phyloP scores from a whole-genome alignment of 1,140 invertebrate species.

The Lanistes nyassanus region DNA sequence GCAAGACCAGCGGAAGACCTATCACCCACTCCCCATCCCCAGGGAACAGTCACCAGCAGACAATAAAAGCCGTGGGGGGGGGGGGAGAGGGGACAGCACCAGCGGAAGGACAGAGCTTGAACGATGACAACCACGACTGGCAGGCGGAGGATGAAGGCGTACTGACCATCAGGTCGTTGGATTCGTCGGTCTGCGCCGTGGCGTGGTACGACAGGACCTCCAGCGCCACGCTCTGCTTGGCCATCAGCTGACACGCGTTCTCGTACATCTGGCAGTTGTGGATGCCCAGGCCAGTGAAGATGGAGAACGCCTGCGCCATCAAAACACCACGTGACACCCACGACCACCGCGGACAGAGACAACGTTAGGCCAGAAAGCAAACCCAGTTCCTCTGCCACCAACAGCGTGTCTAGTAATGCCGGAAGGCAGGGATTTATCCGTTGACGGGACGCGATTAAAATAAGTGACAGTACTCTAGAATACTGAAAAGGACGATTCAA shows the following conservation, averaged over 20 bases:
- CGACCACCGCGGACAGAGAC: not conserved
- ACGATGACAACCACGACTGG: no score
- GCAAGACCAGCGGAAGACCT: no score
- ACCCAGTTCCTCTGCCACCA: not conserved
- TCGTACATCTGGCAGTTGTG: slow-evolving; percentile 99
- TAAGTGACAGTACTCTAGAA: no score
- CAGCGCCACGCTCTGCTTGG: slow-evolving; percentile 95
- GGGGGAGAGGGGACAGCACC: no score
- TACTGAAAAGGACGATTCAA: no score
- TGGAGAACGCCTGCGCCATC: slow-evolving; percentile 95
- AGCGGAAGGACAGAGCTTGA: no score
- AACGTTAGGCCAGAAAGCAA: not conserved
- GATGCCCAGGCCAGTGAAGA: slow-evolving; percentile 95
- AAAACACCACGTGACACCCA: not conserved
- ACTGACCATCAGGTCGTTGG: slow-evolving; percentile 63
- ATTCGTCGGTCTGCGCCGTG: slow-evolving; percentile 88
- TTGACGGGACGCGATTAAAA: no score
- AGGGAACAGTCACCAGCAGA: no score
- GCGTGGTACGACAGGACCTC: slow-evolving; percentile 97
- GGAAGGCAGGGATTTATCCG: no score
- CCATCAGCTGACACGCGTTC: slow-evolving; percentile 80
- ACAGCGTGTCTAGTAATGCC: not conserved
- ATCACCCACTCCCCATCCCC: no score
- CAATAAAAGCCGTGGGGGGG: no score
- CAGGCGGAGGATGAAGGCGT: not conserved